These are phyloP conservation scores for Brachionus calyciflorus DNA, from an alignment of 1,140 invertebrate genomes.

Conservation along the genomic window DNA sequence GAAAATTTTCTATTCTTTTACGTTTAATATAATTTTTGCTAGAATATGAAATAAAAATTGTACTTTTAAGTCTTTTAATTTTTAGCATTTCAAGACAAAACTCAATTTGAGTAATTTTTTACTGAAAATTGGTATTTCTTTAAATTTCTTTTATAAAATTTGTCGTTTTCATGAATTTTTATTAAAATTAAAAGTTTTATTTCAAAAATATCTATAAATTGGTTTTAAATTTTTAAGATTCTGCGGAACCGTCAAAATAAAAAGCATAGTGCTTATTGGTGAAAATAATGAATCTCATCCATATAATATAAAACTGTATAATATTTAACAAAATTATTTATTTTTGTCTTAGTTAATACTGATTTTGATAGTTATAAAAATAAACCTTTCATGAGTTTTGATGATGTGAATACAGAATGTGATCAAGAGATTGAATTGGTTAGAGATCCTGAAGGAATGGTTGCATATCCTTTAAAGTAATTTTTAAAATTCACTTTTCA, in stretches of 20 bases:
- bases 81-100: neutral
- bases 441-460: slow-evolving; percentile 71
- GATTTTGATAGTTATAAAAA: slow-evolving; percentile 75
- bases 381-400: slow-evolving; percentile 85
- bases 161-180: no score
- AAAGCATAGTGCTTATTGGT: slow-evolving; percentile 84
- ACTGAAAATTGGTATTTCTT: no score
- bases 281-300: slow-evolving; percentile 80
- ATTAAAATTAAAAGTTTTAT: no score
- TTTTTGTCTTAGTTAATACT: slow-evolving; percentile 37
- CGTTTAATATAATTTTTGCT: no score
- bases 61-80: neutral
- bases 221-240: slow-evolving; percentile 65
- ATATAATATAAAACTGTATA: slow-evolving; percentile 78
- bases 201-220: neutral
- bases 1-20: no score
- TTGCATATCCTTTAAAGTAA: slow-evolving; percentile 65
- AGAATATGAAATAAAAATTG: no score
- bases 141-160: no score
- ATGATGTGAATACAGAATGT: slow-evolving; percentile 68
- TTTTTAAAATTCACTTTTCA: no score
- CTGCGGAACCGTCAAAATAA: slow-evolving; percentile 87
- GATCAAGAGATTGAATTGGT: slow-evolving; percentile 89
- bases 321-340: slow-evolving; percentile 58
- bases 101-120: no score